Conservation (phyloP, 2,113 vertebrate genomes). For the Ochotona curzoniae region DNA sequence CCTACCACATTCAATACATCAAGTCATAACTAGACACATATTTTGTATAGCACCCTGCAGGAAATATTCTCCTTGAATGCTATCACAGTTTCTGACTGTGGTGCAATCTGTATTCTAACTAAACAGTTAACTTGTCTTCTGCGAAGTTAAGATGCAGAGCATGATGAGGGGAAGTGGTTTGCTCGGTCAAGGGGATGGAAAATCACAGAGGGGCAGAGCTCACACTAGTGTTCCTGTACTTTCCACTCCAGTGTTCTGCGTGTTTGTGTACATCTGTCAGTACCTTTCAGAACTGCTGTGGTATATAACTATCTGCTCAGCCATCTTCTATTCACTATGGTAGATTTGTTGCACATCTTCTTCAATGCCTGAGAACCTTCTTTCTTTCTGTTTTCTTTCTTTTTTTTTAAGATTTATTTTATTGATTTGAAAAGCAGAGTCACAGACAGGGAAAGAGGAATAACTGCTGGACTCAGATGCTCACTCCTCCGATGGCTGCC, state of each 20-base stretch:
- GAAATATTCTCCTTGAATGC: not conserved
- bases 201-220: accelerated
- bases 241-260: not conserved
- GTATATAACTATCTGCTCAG: not conserved
- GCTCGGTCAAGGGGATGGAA: accelerated
- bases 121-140: not conserved
- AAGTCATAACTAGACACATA: not conserved
- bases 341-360: not conserved
- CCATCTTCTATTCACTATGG: not conserved
- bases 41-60: not conserved
- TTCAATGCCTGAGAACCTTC: not conserved
- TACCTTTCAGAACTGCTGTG: not conserved
- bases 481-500: too few relatives aligned
- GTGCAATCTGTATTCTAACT: not conserved
- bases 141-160: too few relatives aligned
- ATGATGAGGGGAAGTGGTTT: too few relatives aligned
- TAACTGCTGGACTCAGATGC: too few relatives aligned
- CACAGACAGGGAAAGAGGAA: too few relatives aligned
- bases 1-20: not conserved
- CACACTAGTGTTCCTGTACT: accelerated
- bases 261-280: not conserved
- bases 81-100: not conserved
- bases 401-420: too few relatives aligned
- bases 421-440: too few relatives aligned
- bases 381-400: not conserved